A percentile compares a stretch with the other conserved stretches of the same genome.
phyloP scores from a whole-genome alignment of 2,888 invertebrate genomes.

The Archaeoteleia sp. region DNA sequence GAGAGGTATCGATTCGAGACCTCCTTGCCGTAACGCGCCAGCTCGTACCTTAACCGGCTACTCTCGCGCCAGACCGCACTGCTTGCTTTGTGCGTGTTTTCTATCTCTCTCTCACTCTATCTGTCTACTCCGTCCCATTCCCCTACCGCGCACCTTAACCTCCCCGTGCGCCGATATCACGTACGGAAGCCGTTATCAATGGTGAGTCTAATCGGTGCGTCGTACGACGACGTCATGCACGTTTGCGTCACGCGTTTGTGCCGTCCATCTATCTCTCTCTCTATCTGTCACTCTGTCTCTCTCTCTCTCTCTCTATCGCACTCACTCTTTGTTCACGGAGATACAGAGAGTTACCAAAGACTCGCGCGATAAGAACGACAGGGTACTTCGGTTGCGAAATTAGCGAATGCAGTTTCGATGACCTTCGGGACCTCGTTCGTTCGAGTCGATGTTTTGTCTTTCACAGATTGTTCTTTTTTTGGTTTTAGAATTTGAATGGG shows the following conservation, averaged over 20 bases:
- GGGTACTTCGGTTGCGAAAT: too few relatives aligned
- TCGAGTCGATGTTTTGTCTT: too few relatives aligned
- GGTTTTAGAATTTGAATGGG: too few relatives aligned
- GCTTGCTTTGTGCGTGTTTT: slow-evolving; percentile 15
- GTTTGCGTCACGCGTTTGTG: slow-evolving; percentile 41
- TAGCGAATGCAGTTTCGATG: too few relatives aligned
- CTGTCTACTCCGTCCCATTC: slow-evolving; percentile 19
- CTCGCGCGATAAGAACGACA: too few relatives aligned
- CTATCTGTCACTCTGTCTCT: slow-evolving; percentile 1
- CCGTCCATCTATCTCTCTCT: too few relatives aligned
- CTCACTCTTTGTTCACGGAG: neutral
- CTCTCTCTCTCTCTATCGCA: slow-evolving; percentile 5
- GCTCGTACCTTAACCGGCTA: too few relatives aligned
- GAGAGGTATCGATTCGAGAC: slow-evolving; percentile 50
- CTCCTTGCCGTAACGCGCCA: too few relatives aligned
- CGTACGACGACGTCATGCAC: slow-evolving; percentile 42
- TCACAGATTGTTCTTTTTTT: too few relatives aligned
- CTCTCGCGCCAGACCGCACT: too few relatives aligned
- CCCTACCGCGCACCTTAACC: slow-evolving; percentile 31
- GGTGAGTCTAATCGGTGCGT: slow-evolving; percentile 56
- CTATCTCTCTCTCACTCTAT: neutral
- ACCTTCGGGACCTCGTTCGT: too few relatives aligned
- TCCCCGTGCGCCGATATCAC: slow-evolving; percentile 41
- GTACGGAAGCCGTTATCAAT: slow-evolving; percentile 52
- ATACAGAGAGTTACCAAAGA: too few relatives aligned